These are phyloP conservation scores for Hiodon alosoides DNA, from an alignment of 2,113 vertebrate genomes.

Conservation along the genomic window DNA sequence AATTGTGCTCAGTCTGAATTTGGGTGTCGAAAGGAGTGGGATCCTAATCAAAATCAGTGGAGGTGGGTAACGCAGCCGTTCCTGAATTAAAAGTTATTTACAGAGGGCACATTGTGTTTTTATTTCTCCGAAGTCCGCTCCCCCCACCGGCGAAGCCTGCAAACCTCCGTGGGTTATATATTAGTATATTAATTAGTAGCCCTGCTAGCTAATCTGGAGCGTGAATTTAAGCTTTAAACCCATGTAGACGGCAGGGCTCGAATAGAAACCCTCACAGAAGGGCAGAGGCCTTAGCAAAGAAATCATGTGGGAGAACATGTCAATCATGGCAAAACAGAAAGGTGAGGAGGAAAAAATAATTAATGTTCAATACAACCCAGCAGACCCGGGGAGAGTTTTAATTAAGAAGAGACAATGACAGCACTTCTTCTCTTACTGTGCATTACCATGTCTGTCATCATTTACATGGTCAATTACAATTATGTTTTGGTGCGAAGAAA, in stretches of 20 bases:
- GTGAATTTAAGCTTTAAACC: background rate
- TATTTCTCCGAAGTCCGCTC: too few species aligned
- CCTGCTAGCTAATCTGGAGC: background rate
- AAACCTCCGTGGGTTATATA: too few species aligned
- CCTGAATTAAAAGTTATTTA: too few species aligned
- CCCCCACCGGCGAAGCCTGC: background rate
- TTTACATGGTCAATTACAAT: slow-evolving; percentile 53
- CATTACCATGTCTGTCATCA: slow-evolving; percentile 37
- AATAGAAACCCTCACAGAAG: background rate
- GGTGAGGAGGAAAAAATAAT: slow-evolving; percentile 25
- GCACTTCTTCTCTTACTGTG: slow-evolving; percentile 34
- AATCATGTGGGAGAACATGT: background rate
- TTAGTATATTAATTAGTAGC: too few species aligned
- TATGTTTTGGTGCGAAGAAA: slow-evolving; percentile 29
- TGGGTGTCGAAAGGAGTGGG: background rate
- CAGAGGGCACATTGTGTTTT: too few species aligned
- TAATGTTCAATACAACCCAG: slow-evolving; percentile 28
- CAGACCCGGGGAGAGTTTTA: slow-evolving; percentile 36
- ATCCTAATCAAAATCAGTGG: too few species aligned
- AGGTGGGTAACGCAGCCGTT: too few species aligned
- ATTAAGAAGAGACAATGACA: slow-evolving; percentile 38
- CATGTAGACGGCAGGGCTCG: background rate
- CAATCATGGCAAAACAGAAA: slow-evolving; percentile 2
- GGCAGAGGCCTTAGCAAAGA: background rate
- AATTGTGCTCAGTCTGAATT: background rate